Percentiles rank a stretch among this genome's conserved stretches.
Evolutionary conservation across 2,888 invertebrate species (phyloP).

Genomic region (Lepidochitona cinerea): DNA sequence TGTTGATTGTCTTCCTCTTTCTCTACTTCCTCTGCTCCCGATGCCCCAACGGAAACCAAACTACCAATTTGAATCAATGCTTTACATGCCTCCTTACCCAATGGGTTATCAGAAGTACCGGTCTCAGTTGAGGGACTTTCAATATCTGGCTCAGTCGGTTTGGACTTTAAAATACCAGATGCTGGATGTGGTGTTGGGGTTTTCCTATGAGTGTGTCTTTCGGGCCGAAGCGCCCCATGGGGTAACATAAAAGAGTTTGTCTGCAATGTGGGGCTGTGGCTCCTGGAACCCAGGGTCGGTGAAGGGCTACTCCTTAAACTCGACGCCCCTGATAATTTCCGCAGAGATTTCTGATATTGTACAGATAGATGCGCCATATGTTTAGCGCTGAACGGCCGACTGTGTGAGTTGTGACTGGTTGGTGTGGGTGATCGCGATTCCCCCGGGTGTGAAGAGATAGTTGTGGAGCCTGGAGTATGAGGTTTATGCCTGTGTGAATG

Average conservation of each 20-base stretch:
- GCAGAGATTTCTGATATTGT: not conserved
- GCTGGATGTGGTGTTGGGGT: not conserved
- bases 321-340: not conserved
- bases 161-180: too few species aligned
- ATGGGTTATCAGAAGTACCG: not conserved
- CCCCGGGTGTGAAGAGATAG: not conserved
- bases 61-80: not conserved
- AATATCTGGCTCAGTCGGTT: too few species aligned
- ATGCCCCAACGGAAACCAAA: not conserved
- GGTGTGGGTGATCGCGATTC: not conserved
- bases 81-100: not conserved
- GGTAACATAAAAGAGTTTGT: not conserved
- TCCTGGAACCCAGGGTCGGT: too few species aligned
- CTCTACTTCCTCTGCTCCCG: not conserved
- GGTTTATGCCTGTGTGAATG: not conserved
- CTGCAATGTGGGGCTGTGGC: not conserved
- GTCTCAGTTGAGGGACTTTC: too few species aligned
- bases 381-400: constrained; percentile 63
- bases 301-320: too few species aligned
- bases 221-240: not conserved
- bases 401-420: constrained; percentile 46
- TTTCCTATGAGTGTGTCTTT: not conserved
- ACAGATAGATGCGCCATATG: constrained; percentile 27
- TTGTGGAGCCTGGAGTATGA: not conserved
- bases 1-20: not conserved